A percentile compares a stretch with the other conserved stretches of the same genome.
phyloP scores from a whole-genome alignment of 1,140 invertebrate genomes.

The Lycorma delicatula region DNA sequence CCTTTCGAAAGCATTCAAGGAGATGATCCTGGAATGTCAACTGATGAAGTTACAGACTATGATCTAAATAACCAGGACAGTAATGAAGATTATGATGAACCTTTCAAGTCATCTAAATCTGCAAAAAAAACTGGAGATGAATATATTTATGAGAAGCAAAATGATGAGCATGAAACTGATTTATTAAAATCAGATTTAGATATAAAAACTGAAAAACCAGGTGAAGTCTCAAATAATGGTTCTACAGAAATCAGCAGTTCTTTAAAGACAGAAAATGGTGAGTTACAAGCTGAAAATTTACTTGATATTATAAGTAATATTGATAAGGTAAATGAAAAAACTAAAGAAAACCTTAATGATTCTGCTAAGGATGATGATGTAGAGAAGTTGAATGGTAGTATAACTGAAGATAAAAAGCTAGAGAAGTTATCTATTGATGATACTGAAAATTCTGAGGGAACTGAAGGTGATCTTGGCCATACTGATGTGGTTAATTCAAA shows the following conservation, averaged over 20 bases:
- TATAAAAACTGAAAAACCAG: neutral
- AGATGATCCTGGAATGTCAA: constrained; percentile 5
- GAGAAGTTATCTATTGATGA: neutral
- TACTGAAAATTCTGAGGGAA: neutral
- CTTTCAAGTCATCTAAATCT: too few species aligned
- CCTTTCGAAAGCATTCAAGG: constrained; percentile 2
- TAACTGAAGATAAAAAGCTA: neutral
- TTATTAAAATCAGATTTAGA: neutral
- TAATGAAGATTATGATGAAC: neutral
- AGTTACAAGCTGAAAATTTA: neutral
- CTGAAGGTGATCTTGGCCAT: neutral
- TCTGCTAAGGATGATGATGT: neutral
- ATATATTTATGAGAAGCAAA: neutral
- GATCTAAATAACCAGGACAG: neutral
- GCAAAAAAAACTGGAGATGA: neutral
- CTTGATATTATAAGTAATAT: neutral
- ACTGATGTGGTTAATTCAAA: too few species aligned
- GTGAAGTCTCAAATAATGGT: neutral
- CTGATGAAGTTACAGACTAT: too few species aligned
- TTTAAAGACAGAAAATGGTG: neutral
- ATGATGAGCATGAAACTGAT: neutral
- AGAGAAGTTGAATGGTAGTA: neutral
- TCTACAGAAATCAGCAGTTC: neutral
- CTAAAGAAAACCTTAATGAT: neutral
- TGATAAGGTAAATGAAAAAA: neutral